Evolutionary conservation across 2,113 vertebrate genomes (phyloP).

Genomic region (Buteo buteo): DNA sequence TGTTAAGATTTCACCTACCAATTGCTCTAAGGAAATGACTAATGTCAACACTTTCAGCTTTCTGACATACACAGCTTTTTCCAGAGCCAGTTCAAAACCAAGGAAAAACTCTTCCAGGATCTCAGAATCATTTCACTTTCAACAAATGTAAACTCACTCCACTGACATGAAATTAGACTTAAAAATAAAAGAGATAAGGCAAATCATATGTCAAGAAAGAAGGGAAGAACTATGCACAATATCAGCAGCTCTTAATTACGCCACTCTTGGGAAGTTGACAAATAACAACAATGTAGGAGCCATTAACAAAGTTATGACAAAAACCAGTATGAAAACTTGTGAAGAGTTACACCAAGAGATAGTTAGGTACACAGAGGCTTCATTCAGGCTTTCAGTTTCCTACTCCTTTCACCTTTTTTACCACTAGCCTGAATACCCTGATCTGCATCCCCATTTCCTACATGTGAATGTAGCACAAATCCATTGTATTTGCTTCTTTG

Average conservation of each 20-base stretch:
- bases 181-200: background rate
- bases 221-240: background rate
- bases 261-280: background rate
- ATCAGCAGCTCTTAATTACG: background rate
- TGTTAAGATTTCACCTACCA: background rate
- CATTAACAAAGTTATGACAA: background rate
- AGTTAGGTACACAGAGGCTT: background rate
- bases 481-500: background rate
- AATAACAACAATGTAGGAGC: background rate
- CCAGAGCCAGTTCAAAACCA: background rate
- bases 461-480: background rate
- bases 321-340: background rate
- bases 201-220: background rate
- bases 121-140: background rate
- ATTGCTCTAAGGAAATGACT: background rate
- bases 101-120: background rate
- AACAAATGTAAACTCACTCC: background rate
- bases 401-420: background rate
- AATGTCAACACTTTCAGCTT: background rate
- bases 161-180: background rate
- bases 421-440: rapidly evolving
- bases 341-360: background rate
- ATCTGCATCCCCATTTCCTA: background rate
- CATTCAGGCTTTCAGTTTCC: background rate
- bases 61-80: background rate